Conservation (phyloP, 2,113 vertebrate genomes). For the Fregata magnificens region DNA sequence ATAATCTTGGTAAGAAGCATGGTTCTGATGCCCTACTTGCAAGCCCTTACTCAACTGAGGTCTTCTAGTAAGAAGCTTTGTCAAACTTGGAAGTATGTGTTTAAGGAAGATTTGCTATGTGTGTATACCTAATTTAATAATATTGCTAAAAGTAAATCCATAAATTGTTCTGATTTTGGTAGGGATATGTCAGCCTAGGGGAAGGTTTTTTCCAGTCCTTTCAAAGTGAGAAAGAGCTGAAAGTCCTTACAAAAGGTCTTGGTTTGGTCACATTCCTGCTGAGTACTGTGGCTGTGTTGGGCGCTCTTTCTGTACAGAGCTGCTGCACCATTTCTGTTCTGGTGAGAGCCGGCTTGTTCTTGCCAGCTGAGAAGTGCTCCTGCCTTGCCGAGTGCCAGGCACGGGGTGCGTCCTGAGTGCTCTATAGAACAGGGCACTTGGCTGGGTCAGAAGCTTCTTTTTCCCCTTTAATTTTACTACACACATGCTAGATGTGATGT, state of each 20-base stretch:
- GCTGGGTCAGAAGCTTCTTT: neutral
- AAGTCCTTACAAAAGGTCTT: neutral
- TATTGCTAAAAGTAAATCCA: neutral
- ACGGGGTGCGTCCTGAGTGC: rapidly evolving
- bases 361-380: neutral
- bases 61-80: neutral
- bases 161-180: neutral
- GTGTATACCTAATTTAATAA: neutral
- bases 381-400: rapidly evolving
- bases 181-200: neutral
- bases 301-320: neutral
- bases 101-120: neutral
- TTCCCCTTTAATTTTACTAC: neutral
- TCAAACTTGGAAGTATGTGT: neutral
- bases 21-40: neutral
- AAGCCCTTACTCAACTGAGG: neutral
- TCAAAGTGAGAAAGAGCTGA: neutral
- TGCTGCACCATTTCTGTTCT: neutral
- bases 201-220: neutral
- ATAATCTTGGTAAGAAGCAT: neutral
- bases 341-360: neutral
- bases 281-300: neutral
- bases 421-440: rapidly evolving
- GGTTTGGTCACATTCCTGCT: neutral
- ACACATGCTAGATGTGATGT: rapidly evolving